A percentile compares a stretch with the other conserved stretches of the same genome.
Conservation (phyloP, 2,797 vertebrate genomes). For the Notamacropus eugenii region DNA sequence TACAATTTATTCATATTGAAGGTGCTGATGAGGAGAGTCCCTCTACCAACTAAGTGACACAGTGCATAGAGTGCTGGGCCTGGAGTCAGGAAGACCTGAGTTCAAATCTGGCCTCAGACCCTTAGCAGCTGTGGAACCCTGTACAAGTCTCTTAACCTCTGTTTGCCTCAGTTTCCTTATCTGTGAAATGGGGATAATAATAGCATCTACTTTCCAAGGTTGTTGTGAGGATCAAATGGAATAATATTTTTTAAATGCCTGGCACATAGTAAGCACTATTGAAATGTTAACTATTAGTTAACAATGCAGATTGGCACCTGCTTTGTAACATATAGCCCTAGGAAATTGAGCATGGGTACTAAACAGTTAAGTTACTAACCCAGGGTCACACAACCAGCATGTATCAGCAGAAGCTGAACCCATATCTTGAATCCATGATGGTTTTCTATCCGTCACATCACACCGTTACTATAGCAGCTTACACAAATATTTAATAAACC, state of each 20-base stretch:
- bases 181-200: neutral
- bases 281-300: neutral
- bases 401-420: neutral
- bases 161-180: neutral
- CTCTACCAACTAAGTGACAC: neutral
- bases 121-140: neutral
- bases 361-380: neutral
- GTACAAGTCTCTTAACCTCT: neutral
- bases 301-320: neutral
- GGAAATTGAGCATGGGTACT: neutral
- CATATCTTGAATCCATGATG: neutral
- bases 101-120: neutral
- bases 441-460: neutral
- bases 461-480: neutral
- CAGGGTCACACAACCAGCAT: neutral
- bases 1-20: neutral
- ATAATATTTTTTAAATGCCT: neutral
- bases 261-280: neutral
- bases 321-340: neutral
- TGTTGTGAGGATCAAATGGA: neutral
- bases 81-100: neutral
- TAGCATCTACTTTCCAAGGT: neutral
- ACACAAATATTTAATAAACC: neutral
- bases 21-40: neutral
- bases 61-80: neutral